Percentiles rank a stretch among this genome's conserved stretches.
These are phyloP conservation scores for Phrynocephalus versicolor DNA, from an alignment of 2,113 vertebrate species.

Conservation along the genomic window DNA sequence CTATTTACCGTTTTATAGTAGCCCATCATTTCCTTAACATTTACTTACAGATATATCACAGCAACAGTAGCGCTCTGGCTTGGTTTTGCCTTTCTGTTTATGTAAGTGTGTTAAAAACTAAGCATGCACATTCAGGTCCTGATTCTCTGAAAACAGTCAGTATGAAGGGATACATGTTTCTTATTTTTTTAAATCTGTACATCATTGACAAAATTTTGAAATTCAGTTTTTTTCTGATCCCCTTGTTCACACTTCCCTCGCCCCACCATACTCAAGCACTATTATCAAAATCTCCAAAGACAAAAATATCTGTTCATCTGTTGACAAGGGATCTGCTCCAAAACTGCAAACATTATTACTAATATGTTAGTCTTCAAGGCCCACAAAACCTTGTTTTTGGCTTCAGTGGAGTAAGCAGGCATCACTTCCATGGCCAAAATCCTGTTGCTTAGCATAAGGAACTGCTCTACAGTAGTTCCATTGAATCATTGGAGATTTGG, in stretches of 20 bases:
- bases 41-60: not conserved
- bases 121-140: not conserved
- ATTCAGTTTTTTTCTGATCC: not conserved
- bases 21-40: not conserved
- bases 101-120: not conserved
- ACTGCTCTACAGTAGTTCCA: no score
- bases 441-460: no score
- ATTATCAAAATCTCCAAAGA: not conserved
- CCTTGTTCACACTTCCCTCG: not conserved
- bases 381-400: not conserved
- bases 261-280: not conserved
- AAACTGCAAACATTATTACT: not conserved
- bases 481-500: no score
- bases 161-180: no score
- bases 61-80: not conserved
- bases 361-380: not conserved
- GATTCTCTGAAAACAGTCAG: not conserved
- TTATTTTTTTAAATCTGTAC: not conserved
- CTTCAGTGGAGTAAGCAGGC: not conserved
- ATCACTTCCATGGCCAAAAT: not conserved
- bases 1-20: not conserved
- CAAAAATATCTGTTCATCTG: not conserved
- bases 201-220: not conserved
- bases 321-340: not conserved
- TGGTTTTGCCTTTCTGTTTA: not conserved